Base-by-base conservation (phyloP, 2,888 invertebrate species). In the Orchesellides sinensis region DNA sequence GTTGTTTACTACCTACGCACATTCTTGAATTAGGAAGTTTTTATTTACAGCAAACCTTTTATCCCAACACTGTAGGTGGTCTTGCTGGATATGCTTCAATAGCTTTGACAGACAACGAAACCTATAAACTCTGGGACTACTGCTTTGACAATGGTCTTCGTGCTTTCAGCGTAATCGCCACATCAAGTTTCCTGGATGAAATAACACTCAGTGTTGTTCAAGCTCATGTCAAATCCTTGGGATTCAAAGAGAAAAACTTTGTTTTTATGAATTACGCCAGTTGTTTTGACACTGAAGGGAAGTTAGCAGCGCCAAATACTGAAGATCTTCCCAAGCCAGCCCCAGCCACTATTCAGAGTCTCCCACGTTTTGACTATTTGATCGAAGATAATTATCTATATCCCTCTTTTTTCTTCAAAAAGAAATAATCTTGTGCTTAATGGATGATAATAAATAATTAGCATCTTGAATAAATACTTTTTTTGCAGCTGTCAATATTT, bases 111-210 rank as follows among this genome's bases (percentile, higher is more conserved):
- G 79, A 79, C 65, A 79, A 69, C 65, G 63, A 79, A 32, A 45
- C 29, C 54, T 79, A 79, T 65, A 72, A 72, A n/a, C 27, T 79
- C n/a, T 56, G 70, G 40, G 79, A 79, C 61, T 72, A 72, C 27
- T 79, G 79, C 32, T 79, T 79, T 29, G 79, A 79, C 56, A 79
- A 79, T 27, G 79, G 79, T 5, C 47, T 79, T 25, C 70, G 79
- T 17, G 35, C 72, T 6, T 79, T 79, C 49, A 65, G 65, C 32
- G 79, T 79, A 0, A 49, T 59, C 8, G 63, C 79, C 21, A 65
- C 65, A 5, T 54, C 19, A 12, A 40, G 45, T 23, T 63, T 56
- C 17, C 47, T 79, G 45, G 72, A 72, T 65, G 70, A 63, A 6
- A 72, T 49, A 6, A 72, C 79, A 14, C 40, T 29, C 5, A 72